Conservation (phyloP, 2,113 vertebrate species). For the Phyllostomus discolor region DNA sequence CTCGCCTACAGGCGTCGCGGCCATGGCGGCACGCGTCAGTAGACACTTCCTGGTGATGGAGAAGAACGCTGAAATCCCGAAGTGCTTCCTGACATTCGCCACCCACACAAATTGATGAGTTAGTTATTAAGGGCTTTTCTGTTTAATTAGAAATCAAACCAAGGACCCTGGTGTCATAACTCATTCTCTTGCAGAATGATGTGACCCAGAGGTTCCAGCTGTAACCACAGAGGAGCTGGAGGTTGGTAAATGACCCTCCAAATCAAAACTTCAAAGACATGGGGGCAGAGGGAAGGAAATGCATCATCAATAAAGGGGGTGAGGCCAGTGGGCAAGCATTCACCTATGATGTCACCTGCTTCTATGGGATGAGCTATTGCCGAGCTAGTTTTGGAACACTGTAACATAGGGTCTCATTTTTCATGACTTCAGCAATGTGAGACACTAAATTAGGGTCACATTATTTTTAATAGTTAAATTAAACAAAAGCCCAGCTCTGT, state of each 20-base stretch:
- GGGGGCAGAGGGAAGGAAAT: neutral
- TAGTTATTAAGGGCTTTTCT: neutral
- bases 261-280: conserved; percentile 29
- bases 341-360: conserved; percentile 46
- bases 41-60: neutral
- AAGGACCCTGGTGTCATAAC: conserved; percentile 29
- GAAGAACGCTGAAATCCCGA: neutral
- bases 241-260: neutral
- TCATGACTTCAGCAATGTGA: neutral
- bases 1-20: neutral
- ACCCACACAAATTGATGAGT: neutral
- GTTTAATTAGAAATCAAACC: conserved; percentile 52
- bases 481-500: neutral
- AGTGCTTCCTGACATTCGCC: neutral
- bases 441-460: neutral
- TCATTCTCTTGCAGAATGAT: conserved; percentile 28
- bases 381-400: neutral
- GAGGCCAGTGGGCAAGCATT: neutral
- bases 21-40: neutral
- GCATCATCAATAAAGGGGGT: neutral
- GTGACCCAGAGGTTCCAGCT: neutral
- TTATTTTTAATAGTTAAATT: neutral
- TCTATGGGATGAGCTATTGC: neutral
- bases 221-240: neutral
- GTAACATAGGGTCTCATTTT: neutral